These are phyloP conservation scores for Micromys minutus DNA, from an alignment of 2,113 vertebrate genomes.

Conservation along the genomic window DNA sequence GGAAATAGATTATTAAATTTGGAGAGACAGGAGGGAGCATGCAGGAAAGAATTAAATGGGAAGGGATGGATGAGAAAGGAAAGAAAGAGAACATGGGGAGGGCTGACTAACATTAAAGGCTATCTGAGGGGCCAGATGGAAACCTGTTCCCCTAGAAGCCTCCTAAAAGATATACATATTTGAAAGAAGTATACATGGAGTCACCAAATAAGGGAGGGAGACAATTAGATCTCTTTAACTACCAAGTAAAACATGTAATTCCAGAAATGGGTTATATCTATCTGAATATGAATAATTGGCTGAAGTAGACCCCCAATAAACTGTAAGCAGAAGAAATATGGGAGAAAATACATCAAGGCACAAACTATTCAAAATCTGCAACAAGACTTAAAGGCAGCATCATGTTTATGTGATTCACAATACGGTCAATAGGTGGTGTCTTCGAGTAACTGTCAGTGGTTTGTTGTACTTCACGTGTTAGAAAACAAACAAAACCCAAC, in stretches of 20 bases:
- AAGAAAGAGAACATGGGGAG: background rate
- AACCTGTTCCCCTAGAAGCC: background rate
- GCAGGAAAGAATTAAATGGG: background rate
- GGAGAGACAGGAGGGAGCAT: too few species aligned
- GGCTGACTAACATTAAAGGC: background rate
- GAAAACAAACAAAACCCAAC: background rate
- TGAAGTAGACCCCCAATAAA: background rate
- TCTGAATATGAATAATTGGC: background rate
- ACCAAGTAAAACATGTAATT: background rate
- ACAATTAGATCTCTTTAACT: background rate
- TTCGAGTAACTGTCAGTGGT: background rate
- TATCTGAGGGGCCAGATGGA: background rate
- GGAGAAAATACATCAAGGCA: background rate
- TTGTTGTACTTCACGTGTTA: background rate
- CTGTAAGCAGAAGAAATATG: constrained; percentile 18
- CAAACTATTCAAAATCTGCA: background rate
- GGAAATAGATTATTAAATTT: background rate
- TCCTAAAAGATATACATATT: background rate
- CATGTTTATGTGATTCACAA: background rate
- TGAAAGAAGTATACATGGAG: background rate
- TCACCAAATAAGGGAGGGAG: background rate
- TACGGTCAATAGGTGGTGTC: background rate
- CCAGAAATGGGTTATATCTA: background rate
- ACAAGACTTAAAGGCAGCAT: background rate
- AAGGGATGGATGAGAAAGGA: background rate